A percentile compares a stretch with the other conserved stretches of the same genome.
Conservation (phyloP, 1,140 invertebrate species). For the Eriosoma lanigerum region DNA sequence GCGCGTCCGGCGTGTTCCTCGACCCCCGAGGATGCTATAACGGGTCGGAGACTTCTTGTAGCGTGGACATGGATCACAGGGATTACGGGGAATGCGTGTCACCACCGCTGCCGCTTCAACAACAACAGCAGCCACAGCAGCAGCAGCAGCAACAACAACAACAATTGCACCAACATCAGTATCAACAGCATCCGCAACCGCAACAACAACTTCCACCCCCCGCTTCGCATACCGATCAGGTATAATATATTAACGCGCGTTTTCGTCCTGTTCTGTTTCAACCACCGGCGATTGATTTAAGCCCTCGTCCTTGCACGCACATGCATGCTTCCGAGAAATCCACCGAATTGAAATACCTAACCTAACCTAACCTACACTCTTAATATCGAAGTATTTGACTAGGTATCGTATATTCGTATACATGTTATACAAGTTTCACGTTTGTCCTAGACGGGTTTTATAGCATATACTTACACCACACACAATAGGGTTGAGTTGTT, state of each 20-base stretch:
- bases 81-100: constrained; percentile 46
- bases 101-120: background rate
- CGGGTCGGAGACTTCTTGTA: constrained; percentile 48
- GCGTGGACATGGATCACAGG: constrained; percentile 49
- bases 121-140: background rate
- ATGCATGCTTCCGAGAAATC: too few relatives aligned
- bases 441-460: too few relatives aligned
- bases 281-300: too few relatives aligned
- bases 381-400: too few relatives aligned
- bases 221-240: constrained; percentile 24
- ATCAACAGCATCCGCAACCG: background rate
- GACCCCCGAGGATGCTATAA: constrained; percentile 50
- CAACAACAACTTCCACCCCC: constrained; percentile 7
- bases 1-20: constrained; percentile 47
- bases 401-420: too few relatives aligned
- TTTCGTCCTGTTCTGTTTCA: too few relatives aligned
- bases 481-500: too few relatives aligned
- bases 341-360: too few relatives aligned
- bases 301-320: too few relatives aligned
- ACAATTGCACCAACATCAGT: background rate
- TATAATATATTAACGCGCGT: background rate
- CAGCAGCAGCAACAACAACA: constrained; percentile 4
- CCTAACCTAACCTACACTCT: too few relatives aligned
- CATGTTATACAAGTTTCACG: too few relatives aligned
- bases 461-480: too few relatives aligned